Evolutionary conservation across 2,113 vertebrate species (phyloP).

Genomic region (Microtus oregoni): DNA sequence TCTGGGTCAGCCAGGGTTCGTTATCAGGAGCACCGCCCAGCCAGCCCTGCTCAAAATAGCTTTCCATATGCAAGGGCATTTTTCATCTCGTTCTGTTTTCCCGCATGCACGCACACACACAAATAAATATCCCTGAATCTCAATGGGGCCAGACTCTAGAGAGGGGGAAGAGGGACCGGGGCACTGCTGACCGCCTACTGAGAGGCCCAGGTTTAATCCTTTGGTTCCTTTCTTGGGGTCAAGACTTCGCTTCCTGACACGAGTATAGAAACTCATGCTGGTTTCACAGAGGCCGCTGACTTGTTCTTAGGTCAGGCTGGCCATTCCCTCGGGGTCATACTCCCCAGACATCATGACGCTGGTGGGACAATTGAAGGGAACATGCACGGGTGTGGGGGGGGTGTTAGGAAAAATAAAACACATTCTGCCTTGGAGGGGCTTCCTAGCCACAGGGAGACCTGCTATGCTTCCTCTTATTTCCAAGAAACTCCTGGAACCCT

Average conservation of each 20-base stretch:
- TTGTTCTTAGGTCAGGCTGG: constrained; percentile 43
- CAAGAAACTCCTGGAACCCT: neutral
- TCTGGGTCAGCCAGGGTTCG: constrained; percentile 60
- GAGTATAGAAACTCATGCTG: constrained; percentile 55
- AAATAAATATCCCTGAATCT: constrained; percentile 76
- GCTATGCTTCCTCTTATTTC: neutral
- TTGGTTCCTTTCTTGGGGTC: constrained; percentile 62
- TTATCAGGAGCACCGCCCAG: constrained; percentile 40
- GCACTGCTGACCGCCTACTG: constrained; percentile 36
- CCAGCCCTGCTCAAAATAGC: constrained; percentile 76
- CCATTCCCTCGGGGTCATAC: constrained; percentile 50
- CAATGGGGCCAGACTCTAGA: constrained; percentile 70
- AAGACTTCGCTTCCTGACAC: constrained; percentile 51
- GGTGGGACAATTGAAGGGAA: neutral
- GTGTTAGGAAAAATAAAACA: neutral
- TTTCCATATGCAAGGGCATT: constrained; percentile 76
- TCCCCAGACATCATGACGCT: constrained; percentile 47
- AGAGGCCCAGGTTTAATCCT: constrained; percentile 49
- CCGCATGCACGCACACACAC: constrained; percentile 58
- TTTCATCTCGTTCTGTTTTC: constrained; percentile 75
- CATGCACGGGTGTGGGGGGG: neutral
- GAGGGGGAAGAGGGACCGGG: neutral
- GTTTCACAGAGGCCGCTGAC: constrained; percentile 54
- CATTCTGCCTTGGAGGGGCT: neutral
- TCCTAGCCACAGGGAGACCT: neutral